phyloP scores from a whole-genome alignment of 2,888 invertebrate genomes.

The Amphipyra berbera region DNA sequence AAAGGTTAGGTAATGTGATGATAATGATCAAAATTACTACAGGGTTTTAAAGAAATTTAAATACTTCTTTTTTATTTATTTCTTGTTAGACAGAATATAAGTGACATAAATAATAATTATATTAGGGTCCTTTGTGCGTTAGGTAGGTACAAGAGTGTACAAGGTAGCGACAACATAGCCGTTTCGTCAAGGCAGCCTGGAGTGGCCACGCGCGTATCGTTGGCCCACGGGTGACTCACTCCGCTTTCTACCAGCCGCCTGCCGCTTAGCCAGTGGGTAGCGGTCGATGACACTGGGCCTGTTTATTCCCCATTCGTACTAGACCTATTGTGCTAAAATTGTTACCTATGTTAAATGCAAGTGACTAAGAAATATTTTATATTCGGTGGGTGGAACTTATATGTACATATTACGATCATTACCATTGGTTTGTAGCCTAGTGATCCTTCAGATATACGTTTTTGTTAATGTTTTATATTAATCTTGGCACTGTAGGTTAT shows the following conservation, averaged over 20 bases:
- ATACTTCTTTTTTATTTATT: too few relatives aligned
- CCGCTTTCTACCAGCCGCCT: conserved; percentile 64
- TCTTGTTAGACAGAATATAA: too few relatives aligned
- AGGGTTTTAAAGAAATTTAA: too few relatives aligned
- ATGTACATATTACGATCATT: too few relatives aligned
- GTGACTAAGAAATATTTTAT: conserved; percentile 37
- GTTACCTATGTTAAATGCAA: conserved; percentile 40
- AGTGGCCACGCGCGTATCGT: conserved; percentile 44
- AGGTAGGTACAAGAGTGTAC: too few relatives aligned
- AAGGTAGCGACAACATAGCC: conserved; percentile 10
- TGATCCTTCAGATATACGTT: too few relatives aligned
- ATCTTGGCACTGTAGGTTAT: too few relatives aligned
- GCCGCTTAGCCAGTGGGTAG: conserved; percentile 55
- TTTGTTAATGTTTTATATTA: too few relatives aligned
- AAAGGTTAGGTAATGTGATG: too few relatives aligned
- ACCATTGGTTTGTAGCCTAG: too few relatives aligned
- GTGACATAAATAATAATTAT: too few relatives aligned
- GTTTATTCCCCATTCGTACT: conserved; percentile 56
- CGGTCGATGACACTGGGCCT: conserved; percentile 66
- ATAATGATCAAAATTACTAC: too few relatives aligned
- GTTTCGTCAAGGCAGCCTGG: conserved; percentile 68
- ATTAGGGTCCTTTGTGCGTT: conserved; percentile 10
- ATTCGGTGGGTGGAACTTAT: conserved; percentile 15
- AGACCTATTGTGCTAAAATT: conserved; percentile 58
- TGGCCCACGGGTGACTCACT: conserved; percentile 73